A percentile compares a stretch with the other conserved stretches of the same genome.
phyloP scores from a whole-genome alignment of 2,113 vertebrate genomes.

The Acrocephalus kingi region DNA sequence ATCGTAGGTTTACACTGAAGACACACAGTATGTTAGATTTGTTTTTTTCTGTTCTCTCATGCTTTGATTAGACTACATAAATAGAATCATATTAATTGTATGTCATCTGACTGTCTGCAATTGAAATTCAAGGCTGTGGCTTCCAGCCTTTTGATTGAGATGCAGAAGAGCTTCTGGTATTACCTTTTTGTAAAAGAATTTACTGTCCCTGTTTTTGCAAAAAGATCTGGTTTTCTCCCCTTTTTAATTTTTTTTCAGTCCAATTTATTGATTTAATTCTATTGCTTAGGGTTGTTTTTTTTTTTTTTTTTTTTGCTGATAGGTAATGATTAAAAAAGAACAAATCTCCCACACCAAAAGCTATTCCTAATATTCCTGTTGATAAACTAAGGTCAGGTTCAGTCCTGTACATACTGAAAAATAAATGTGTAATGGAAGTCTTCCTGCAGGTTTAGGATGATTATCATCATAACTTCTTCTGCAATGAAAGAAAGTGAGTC shows the following conservation, averaged over 20 bases:
- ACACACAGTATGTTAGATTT: not conserved
- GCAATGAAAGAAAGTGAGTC: not conserved
- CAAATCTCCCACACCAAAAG: not conserved
- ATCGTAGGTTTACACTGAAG: not conserved
- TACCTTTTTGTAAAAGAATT: not conserved
- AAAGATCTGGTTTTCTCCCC: not conserved
- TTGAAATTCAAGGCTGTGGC: conserved; percentile 4
- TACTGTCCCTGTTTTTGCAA: not conserved
- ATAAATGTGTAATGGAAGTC: not conserved
- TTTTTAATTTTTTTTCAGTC: not conserved
- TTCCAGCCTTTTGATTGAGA: conserved; percentile 17
- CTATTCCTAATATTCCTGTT: not conserved
- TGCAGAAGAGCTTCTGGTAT: not conserved
- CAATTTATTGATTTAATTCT: not conserved
- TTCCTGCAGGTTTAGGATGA: not conserved
- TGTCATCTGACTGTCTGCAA: not conserved
- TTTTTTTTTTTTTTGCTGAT: not conserved
- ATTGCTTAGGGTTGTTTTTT: not conserved
- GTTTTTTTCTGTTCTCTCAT: not conserved
- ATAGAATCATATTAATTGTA: conserved; percentile 17
- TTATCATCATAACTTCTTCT: not conserved
- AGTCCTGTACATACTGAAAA: not conserved
- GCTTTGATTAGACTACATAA: conserved; percentile 36
- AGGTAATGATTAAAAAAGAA: not conserved
- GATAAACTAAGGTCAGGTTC: not conserved